Conservation (phyloP, 2,888 invertebrate genomes). For the Protodeltote pygarga region DNA sequence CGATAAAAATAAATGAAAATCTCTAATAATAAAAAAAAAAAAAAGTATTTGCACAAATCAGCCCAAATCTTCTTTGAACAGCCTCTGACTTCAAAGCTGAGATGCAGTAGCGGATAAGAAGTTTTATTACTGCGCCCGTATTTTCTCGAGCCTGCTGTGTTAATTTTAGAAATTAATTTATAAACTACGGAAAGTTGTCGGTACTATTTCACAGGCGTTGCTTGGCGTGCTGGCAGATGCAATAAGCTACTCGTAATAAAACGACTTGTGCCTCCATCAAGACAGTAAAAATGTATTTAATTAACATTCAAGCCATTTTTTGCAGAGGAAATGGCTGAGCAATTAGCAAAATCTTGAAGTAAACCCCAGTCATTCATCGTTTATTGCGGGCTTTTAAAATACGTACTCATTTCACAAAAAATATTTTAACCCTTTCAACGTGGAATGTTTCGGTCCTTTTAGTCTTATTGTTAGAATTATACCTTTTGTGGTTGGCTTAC, state of each 20-base stretch:
- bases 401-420: slow-evolving; percentile 27
- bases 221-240: slow-evolving; percentile 23
- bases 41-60: no score
- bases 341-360: slow-evolving; percentile 57
- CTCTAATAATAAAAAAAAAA: no score
- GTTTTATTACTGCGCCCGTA: no score
- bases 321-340: slow-evolving; percentile 51
- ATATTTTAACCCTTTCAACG: slow-evolving; percentile 17
- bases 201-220: not conserved
- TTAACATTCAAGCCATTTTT: slow-evolving; percentile 62
- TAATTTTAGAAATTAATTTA: slow-evolving; percentile 14
- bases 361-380: slow-evolving; percentile 16
- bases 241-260: slow-evolving; percentile 49
- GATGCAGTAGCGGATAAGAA: no score
- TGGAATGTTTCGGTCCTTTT: slow-evolving; percentile 10
- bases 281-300: slow-evolving; percentile 63
- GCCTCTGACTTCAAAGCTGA: no score
- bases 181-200: slow-evolving; percentile 3
- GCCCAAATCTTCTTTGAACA: no score
- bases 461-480: slow-evolving; percentile 17
- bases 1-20: no score
- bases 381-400: slow-evolving; percentile 31
- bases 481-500: slow-evolving; percentile 8
- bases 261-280: slow-evolving; percentile 54
- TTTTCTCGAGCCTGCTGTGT: no score